Percentiles rank a stretch among this genome's conserved stretches.
phyloP scores from a whole-genome alignment of 2,888 invertebrate species.

The Campoplex capitator region DNA sequence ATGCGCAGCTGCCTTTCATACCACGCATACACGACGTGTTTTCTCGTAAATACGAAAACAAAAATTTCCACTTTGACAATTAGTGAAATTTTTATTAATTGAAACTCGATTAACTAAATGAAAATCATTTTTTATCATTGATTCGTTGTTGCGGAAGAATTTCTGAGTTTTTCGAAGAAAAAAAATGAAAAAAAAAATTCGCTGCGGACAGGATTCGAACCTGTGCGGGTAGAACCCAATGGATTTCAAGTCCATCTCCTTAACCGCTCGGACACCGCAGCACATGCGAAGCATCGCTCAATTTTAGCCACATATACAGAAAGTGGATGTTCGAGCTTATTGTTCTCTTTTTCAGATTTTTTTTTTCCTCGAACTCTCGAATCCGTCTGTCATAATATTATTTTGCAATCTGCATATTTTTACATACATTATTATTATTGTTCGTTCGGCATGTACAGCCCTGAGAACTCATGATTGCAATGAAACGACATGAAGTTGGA shows the following conservation, averaged over 20 bases:
- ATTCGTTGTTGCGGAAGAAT: neutral
- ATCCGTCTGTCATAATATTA: conserved; percentile 19
- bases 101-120: neutral
- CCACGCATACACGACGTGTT: conserved; percentile 7
- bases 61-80: neutral
- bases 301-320: neutral
- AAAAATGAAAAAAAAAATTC: conserved; percentile 66
- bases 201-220: conserved; percentile 81
- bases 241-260: conserved; percentile 85
- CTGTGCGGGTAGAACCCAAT: conserved; percentile 84
- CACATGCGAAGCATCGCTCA: conserved; percentile 58
- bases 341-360: neutral
- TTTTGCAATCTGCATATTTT: neutral
- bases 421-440: neutral
- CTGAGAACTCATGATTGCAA: neutral
- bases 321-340: neutral
- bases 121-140: neutral
- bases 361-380: neutral
- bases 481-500: neutral
- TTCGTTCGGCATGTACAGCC: neutral
- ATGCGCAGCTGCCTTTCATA: conserved; percentile 31
- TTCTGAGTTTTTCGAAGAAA: neutral
- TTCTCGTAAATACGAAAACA: neutral
- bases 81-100: neutral
- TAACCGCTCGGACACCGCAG: conserved; percentile 85